Base-by-base conservation (phyloP, 1,140 invertebrate genomes). In the Musca domestica region DNA sequence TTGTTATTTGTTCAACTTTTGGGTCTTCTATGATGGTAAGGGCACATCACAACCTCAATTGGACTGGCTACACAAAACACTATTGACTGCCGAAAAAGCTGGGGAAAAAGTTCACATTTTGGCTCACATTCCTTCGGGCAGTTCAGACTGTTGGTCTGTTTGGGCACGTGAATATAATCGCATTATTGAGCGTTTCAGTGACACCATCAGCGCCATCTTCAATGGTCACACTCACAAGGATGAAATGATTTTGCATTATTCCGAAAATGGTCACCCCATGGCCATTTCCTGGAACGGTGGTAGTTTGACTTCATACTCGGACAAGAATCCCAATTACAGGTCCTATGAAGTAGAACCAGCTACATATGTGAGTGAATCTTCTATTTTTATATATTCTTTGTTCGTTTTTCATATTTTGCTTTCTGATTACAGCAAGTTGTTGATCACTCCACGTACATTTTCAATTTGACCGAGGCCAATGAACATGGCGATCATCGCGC, bases 201-300 rank as follows among this genome's bases (percentile, higher is more conserved):
- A 86, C 41, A 92, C 88, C 3, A 91, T 95, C 27, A 82, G 83
- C 1, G 92, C 85, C 3, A 90, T 94, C 77, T 95, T 94, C 77
- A 92, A 91, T 72, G 92, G 92, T 0, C 93, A 95, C 73, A 89
- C 89, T 2, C 93, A 95, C 73, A 86, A 85, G 15, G 92, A 94
- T 73, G 89, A 92, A 74, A 85, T 93, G 64, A 84, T 86, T 51
- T 81, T 94, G 34, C 88, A 87, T 79, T 91, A 90, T 73, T 72
- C 84, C 2, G 81, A 87, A 25, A 80, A 81, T 15, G 76, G 74
- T 0, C 72, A 84, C 68, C 76, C 91, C 0, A 86, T 88, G 0
- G 87, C 84, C 65, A 84, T 95, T 3, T 89, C 90, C 4, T 95
- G 91, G 86, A 91, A 94, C 66, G 89, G 87, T 1, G 92, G 92